phyloP scores from a whole-genome alignment of 2,888 invertebrate species.

The Drosophila putrida region DNA sequence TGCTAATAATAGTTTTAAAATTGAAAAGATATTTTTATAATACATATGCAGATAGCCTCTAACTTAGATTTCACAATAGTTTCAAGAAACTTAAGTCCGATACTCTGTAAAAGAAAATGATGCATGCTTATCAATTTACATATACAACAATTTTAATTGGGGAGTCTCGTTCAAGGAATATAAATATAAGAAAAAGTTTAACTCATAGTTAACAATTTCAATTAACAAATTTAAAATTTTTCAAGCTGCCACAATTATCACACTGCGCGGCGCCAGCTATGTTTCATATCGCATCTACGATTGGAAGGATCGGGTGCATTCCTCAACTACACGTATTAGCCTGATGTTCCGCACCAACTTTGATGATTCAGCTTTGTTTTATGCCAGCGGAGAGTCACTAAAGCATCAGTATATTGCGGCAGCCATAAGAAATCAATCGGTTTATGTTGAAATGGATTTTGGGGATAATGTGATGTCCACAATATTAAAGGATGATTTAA shows the following conservation, averaged over 20 bases:
- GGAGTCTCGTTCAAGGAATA: too few relatives aligned
- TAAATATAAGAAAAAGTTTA: too few relatives aligned
- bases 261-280: constrained; percentile 95
- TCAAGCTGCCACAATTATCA: constrained; percentile 93
- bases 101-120: too few relatives aligned
- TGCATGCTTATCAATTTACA: too few relatives aligned
- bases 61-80: too few relatives aligned
- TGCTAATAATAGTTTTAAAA: too few relatives aligned
- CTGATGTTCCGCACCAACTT: constrained; percentile 95
- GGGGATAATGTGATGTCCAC: constrained; percentile 91
- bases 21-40: too few relatives aligned
- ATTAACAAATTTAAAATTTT: too few relatives aligned
- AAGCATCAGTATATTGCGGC: constrained; percentile 96
- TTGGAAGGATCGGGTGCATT: constrained; percentile 96
- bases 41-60: too few relatives aligned
- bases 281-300: constrained; percentile 96
- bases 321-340: constrained; percentile 94
- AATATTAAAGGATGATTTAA: constrained; percentile 89
- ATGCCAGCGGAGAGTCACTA: constrained; percentile 94
- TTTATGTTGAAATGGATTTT: constrained; percentile 95
- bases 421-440: constrained; percentile 92
- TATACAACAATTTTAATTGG: too few relatives aligned
- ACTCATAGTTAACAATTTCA: too few relatives aligned
- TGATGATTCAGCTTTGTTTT: constrained; percentile 96
- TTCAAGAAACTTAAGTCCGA: too few relatives aligned